Conservation (phyloP, 2,113 vertebrate species). For the Baryphthengus martii region DNA sequence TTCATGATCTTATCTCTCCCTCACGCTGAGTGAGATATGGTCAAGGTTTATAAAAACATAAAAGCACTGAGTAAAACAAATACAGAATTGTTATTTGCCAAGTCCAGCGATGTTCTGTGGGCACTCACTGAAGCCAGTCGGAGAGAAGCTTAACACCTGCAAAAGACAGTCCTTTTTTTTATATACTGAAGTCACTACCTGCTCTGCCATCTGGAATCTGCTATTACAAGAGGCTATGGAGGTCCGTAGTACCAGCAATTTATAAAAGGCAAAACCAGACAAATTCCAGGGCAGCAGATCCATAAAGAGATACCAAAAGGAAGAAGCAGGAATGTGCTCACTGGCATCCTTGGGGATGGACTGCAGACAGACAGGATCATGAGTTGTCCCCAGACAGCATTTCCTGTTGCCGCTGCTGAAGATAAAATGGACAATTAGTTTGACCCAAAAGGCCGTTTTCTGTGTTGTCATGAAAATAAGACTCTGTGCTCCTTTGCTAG, state of each 20-base stretch:
- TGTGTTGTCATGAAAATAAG: slow-evolving; percentile 40
- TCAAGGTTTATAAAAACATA: neutral
- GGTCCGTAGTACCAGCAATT: neutral
- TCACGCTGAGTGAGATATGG: neutral
- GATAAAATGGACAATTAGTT: neutral
- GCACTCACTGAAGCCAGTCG: neutral
- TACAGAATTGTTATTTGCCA: neutral
- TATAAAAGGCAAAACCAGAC: neutral
- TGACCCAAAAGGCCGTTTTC: slow-evolving; percentile 2
- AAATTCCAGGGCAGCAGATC: neutral
- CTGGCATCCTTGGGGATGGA: neutral
- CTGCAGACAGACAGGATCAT: neutral
- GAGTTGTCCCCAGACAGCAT: neutral
- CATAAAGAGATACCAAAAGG: neutral
- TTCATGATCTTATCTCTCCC: neutral
- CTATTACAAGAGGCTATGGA: neutral
- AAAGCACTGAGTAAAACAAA: neutral
- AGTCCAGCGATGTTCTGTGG: neutral
- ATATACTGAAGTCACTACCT: fast-evolving
- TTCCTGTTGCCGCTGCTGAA: neutral
- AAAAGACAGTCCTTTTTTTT: neutral
- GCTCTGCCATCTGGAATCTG: neutral
- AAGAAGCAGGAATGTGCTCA: neutral
- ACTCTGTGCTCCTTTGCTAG: neutral
- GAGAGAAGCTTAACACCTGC: neutral